Conservation (phyloP, 2,113 vertebrate species). For the Sorex fumeus region DNA sequence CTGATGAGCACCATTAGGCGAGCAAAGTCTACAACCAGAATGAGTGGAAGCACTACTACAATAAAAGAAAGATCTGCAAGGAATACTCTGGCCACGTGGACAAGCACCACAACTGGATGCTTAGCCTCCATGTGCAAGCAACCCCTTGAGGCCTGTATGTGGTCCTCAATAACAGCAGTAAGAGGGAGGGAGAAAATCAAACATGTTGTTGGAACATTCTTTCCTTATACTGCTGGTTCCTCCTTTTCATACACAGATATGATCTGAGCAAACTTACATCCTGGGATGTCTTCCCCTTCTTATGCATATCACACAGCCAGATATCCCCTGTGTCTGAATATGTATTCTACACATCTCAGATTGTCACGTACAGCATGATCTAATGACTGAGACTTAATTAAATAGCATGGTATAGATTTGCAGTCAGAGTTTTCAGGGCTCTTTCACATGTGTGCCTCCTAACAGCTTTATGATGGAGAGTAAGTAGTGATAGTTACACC, state of each 20-base stretch:
- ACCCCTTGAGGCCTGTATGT: too few species aligned
- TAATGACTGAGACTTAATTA: constrained; percentile 54
- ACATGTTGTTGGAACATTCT: not conserved
- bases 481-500: not conserved
- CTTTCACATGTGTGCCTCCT: constrained; percentile 30
- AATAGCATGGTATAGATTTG: constrained; percentile 54
- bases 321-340: constrained; percentile 38
- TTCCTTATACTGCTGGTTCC: constrained; percentile 33
- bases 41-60: too few species aligned
- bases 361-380: constrained; percentile 11
- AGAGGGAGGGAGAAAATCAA: too few species aligned
- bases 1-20: too few species aligned
- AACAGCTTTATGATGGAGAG: constrained; percentile 14
- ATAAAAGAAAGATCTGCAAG: too few species aligned
- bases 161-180: too few species aligned
- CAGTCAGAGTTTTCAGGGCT: constrained; percentile 44
- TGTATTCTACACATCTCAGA: constrained; percentile 17
- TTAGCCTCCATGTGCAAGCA: too few species aligned
- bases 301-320: not conserved
- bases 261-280: constrained; percentile 13
- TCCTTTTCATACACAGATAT: not conserved
- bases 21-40: too few species aligned
- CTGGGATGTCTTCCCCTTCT: not conserved
- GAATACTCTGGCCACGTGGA: too few species aligned
- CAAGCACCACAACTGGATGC: too few species aligned